Percentiles rank a stretch among this genome's conserved stretches.
Conservation (phyloP, 2,888 invertebrate genomes). For the Thymelicus sylvestris region DNA sequence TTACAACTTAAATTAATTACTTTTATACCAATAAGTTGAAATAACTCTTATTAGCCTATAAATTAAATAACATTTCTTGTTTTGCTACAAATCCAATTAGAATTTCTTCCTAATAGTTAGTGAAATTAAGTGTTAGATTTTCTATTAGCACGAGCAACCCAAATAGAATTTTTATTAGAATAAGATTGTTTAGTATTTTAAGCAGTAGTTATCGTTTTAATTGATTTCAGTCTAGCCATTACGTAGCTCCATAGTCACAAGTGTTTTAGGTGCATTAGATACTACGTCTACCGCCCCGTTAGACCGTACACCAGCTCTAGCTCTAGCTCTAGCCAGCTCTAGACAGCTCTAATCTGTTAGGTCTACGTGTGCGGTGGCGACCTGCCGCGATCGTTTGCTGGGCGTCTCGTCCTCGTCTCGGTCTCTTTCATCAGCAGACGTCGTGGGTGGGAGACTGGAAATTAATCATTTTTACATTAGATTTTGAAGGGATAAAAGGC, state of each 20-base stretch:
- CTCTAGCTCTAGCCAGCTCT: conserved; percentile 43
- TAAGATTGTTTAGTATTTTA: not conserved
- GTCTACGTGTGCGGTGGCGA: conserved; percentile 70
- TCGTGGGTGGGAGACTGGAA: conserved; percentile 69
- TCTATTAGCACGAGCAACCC: no score
- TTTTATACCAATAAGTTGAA: not conserved
- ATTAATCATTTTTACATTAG: not conserved
- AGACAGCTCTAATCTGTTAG: conserved; percentile 63
- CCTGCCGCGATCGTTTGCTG: conserved; percentile 81
- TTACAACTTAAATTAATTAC: not conserved
- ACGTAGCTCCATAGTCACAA: not conserved
- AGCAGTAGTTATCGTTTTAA: not conserved
- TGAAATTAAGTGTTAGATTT: not conserved
- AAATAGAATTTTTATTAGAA: not conserved
- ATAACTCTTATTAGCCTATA: not conserved
- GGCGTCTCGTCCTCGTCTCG: conserved; percentile 73
- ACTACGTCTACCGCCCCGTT: not conserved
- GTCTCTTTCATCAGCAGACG: conserved; percentile 64
- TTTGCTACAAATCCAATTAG: not conserved
- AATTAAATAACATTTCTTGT: not conserved
- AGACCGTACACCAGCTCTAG: conserved; percentile 37
- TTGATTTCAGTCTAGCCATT: not conserved
- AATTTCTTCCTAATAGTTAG: not conserved
- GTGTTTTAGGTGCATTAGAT: not conserved
- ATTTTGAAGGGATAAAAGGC: not conserved